Evolutionary conservation across 2,797 vertebrate species (phyloP).

Genomic region (Danio aesculapii): DNA sequence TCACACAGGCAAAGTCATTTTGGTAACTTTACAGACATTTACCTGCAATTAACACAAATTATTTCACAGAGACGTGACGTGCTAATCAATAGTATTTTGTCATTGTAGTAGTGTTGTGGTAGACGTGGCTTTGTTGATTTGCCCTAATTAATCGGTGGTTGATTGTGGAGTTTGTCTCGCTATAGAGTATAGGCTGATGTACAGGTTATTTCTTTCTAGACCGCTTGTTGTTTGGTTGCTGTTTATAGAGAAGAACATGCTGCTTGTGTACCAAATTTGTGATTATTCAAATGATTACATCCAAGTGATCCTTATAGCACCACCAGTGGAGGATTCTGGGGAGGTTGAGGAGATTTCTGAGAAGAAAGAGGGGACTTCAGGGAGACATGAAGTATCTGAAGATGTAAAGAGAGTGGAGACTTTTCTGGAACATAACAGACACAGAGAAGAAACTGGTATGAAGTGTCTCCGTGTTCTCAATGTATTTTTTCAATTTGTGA

Average conservation of each 20-base stretch:
- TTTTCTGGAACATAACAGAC: constrained; percentile 13
- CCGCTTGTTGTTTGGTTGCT: background rate
- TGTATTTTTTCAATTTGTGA: background rate
- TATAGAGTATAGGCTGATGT: constrained; percentile 4
- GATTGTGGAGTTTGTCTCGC: background rate
- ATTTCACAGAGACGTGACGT: too few relatives aligned
- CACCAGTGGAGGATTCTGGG: constrained; percentile 37
- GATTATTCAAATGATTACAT: constrained; percentile 21
- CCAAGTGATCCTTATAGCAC: constrained; percentile 3
- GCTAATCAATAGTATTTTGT: background rate
- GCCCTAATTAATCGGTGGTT: background rate
- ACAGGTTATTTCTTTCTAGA: background rate
- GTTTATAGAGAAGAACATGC: background rate
- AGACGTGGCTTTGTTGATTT: constrained; percentile 12
- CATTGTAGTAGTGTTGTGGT: background rate
- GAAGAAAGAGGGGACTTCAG: constrained; percentile 5
- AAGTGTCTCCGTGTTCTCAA: background rate
- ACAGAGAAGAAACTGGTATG: constrained; percentile 32
- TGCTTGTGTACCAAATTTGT: constrained; percentile 4
- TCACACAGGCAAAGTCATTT: too few relatives aligned
- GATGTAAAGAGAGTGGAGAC: constrained; percentile 32
- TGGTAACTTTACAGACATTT: too few relatives aligned
- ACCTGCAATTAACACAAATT: too few relatives aligned
- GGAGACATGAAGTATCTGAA: constrained; percentile 4
- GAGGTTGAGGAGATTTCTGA: constrained; percentile 18